Evolutionary conservation across 2,113 vertebrate genomes (phyloP).

Genomic region (Thomomys bottae): DNA sequence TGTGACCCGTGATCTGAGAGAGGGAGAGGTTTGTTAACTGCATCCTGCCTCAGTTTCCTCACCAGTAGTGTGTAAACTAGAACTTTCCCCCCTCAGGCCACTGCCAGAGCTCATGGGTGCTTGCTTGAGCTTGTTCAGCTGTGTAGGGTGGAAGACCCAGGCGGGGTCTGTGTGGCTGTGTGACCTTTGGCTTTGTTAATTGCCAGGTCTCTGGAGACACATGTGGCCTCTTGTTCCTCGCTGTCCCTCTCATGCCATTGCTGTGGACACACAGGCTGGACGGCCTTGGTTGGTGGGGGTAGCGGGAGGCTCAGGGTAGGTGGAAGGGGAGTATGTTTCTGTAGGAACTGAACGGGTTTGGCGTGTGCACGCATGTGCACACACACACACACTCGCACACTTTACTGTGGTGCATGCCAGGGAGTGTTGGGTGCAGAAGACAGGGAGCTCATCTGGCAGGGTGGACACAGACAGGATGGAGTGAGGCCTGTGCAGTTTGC

Average conservation of each 20-base stretch:
- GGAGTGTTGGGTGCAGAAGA: neutral
- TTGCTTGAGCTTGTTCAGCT: neutral
- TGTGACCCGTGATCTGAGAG: neutral
- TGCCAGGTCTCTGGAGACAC: neutral
- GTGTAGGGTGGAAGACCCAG: neutral
- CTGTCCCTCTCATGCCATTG: too few relatives aligned
- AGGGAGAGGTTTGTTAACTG: neutral
- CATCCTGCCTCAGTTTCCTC: neutral
- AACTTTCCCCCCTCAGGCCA: neutral
- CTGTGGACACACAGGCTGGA: too few relatives aligned
- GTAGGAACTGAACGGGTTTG: neutral
- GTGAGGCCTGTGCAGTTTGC: neutral
- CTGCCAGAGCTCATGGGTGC: neutral
- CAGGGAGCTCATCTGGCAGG: too few relatives aligned
- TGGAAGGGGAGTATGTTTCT: neutral
- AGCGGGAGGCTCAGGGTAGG: neutral
- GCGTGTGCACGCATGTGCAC: too few relatives aligned
- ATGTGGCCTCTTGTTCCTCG: neutral
- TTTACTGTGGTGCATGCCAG: accelerated
- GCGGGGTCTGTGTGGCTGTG: neutral
- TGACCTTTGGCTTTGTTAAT: neutral
- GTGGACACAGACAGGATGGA: neutral
- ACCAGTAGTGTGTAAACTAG: neutral
- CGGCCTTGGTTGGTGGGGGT: neutral
- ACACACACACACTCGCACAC: accelerated